These are phyloP conservation scores for Rhabdornis inornatus DNA, from an alignment of 2,113 vertebrate genomes.

Conservation along the genomic window DNA sequence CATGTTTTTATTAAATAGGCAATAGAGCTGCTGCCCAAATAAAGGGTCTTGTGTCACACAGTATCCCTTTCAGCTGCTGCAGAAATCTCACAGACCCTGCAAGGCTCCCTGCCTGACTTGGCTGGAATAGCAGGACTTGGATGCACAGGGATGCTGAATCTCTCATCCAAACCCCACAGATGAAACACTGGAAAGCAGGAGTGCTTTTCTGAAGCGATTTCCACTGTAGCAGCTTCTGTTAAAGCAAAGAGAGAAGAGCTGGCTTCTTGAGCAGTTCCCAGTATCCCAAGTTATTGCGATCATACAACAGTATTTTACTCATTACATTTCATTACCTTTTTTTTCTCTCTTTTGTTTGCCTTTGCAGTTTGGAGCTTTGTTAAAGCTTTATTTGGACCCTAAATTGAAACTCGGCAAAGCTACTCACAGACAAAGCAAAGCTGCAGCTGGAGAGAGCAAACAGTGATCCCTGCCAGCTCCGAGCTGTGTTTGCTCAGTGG, in stretches of 20 bases:
- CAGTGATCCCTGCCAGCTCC: not conserved
- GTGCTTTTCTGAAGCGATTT: not conserved
- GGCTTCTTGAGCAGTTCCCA: not conserved
- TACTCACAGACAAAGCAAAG: not conserved
- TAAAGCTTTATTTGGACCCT: not conserved
- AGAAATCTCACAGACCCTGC: not conserved
- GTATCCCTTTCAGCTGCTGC: not conserved
- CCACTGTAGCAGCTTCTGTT: not conserved
- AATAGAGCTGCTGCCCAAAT: not conserved
- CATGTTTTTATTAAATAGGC: not conserved
- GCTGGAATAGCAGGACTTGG: not conserved
- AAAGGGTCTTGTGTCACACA: not conserved
- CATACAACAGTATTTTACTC: not conserved
- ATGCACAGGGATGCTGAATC: not conserved
- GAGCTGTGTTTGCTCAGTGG: not conserved
- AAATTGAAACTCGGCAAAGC: not conserved
- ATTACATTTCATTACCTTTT: not conserved
- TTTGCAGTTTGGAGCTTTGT: not conserved
- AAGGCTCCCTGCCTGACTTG: not conserved
- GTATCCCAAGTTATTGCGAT: not conserved
- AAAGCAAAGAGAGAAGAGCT: not conserved
- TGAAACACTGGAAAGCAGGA: not conserved
- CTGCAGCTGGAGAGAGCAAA: not conserved
- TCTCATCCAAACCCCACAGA: not conserved
- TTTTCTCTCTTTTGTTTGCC: not conserved